Conservation (phyloP, 2,797 vertebrate species). For the Parotocinclus haroldoi region DNA sequence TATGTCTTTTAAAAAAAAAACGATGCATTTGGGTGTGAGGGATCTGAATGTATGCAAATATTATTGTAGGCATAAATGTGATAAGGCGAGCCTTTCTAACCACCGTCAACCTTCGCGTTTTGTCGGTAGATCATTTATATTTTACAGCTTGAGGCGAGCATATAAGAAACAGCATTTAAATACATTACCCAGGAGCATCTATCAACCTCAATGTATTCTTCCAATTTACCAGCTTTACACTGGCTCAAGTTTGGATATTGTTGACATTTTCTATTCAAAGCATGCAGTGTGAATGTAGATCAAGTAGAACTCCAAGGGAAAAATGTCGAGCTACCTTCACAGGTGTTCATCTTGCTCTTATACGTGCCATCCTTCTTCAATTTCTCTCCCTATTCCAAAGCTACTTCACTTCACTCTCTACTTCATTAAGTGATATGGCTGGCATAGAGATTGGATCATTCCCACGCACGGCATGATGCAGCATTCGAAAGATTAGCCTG, state of each 20-base stretch:
- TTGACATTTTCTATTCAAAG: no score
- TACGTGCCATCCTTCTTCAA: slow-evolving; percentile 5
- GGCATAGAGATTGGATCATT: slow-evolving; percentile 24
- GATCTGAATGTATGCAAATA: no score
- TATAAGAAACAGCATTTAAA: slow-evolving; percentile 22
- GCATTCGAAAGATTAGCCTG: slow-evolving; percentile 14
- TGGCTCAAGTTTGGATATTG: no score
- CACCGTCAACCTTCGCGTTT: neutral
- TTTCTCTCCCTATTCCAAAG: slow-evolving; percentile 25
- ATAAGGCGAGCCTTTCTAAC: neutral
- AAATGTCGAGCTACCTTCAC: no score
- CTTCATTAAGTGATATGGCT: slow-evolving; percentile 30
- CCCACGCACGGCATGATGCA: slow-evolving; percentile 1
- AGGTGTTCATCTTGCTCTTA: slow-evolving; percentile 2
- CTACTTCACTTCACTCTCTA: slow-evolving; percentile 22
- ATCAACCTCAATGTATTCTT: slow-evolving; percentile 8
- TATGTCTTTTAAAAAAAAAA: no score
- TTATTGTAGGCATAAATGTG: no score
- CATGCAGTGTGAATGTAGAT: no score
- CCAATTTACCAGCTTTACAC: slow-evolving; percentile 11
- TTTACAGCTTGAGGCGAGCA: slow-evolving; percentile 8
- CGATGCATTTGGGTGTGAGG: no score
- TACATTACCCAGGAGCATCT: slow-evolving; percentile 26
- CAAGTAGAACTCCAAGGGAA: no score
- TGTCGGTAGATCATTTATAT: slow-evolving; percentile 32